Evolutionary conservation across 2,113 vertebrate genomes (phyloP), one percentile per base, ranked within the genome.

Genomic region (Formicarius rufipectus): DNA sequence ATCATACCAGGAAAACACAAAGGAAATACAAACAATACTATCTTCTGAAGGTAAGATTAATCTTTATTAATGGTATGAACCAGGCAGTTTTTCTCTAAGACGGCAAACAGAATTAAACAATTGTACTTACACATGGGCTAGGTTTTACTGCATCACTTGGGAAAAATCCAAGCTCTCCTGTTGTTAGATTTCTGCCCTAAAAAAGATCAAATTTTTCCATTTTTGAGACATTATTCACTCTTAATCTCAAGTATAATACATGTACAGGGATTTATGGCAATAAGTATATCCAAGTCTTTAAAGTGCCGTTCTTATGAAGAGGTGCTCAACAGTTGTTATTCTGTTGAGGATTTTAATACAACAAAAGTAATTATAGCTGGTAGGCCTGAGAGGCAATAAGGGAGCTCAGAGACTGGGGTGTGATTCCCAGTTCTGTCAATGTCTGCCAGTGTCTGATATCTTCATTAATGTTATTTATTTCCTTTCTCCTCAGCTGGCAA

Each of bases 61-160:
- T 55, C 47, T 40, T 60, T 60, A 85, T 94, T 19, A n/a, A 68
- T 52, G 7, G 30, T 14, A 93, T 17, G 16, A 85, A 90, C 19
- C 8, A 91, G 78, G 25, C 9, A 77, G 63, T 6, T 77, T 87
- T 83, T 62, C 64, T 58, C 20, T 64, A 59, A 76, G 64, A 40
- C 13, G 27, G 84, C 52, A 93, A 88, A 96, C 53, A 66, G 4
- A 78, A 88, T 55, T 86, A 93, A 93, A 81, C 45, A 95, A 63
- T 14, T 67, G 42, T 97, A 98, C 99, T 99, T 98, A 99, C 99
- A 97, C 99, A 99, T 31, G 99, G 99, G 80, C 98, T 98, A 12
- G 99, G 99, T 96, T 99, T 99, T 89, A 99, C 99, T 39, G 98
- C 98, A 39, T 99, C 98, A 87, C 99, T 99, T 75, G 99, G 99